These are phyloP conservation scores for Ypsolopha sequella DNA, from an alignment of 2,888 invertebrate genomes.

Conservation along the genomic window DNA sequence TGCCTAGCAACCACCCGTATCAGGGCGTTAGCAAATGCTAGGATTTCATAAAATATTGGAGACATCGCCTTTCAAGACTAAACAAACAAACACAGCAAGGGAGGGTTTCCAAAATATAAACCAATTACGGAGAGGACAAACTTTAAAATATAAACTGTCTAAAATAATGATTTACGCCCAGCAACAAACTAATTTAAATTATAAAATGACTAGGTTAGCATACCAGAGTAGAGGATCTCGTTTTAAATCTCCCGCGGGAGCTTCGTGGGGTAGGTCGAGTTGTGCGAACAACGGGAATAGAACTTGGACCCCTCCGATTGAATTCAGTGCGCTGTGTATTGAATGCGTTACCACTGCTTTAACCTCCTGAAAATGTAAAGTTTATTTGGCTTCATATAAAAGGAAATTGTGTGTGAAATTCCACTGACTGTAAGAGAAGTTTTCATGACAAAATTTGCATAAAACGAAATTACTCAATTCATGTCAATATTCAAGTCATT, in stretches of 20 bases:
- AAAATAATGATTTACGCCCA: neutral
- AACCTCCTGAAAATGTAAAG: constrained; percentile 80
- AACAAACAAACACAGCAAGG: neutral
- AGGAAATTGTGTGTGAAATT: neutral
- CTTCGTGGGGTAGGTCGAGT: constrained; percentile 93
- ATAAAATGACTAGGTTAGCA: constrained; percentile 28
- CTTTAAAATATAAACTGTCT: neutral
- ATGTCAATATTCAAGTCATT: too few species aligned
- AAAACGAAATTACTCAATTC: too few species aligned
- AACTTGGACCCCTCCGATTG: constrained; percentile 98
- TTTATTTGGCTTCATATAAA: neutral
- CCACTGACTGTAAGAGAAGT: neutral
- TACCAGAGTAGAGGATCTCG: constrained; percentile 92
- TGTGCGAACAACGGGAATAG: constrained; percentile 98
- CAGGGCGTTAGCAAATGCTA: neutral
- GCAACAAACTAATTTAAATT: constrained; percentile 5
- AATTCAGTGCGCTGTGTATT: constrained; percentile 98
- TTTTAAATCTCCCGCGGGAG: constrained; percentile 83
- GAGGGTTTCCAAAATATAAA: neutral
- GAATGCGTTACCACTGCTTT: constrained; percentile 99
- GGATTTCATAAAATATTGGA: neutral
- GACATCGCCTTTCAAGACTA: neutral
- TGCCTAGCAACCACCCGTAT: constrained; percentile 5
- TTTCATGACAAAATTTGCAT: too few species aligned
- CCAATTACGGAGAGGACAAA: neutral